Evolutionary conservation across 2,113 vertebrate species (phyloP).

Genomic region (Vidua macroura): DNA sequence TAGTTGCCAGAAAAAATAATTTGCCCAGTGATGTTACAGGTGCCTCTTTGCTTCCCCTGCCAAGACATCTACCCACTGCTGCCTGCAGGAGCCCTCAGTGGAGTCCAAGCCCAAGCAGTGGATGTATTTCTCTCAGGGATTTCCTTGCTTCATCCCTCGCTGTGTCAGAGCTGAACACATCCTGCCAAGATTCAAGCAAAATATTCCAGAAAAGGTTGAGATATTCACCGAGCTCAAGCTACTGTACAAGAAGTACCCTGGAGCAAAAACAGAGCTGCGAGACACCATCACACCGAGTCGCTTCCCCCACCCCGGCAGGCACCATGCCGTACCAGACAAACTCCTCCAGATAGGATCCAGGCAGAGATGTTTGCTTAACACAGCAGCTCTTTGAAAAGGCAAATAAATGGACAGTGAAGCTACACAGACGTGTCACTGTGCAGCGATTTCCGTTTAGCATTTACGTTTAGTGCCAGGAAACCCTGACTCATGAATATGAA

Average conservation of each 20-base stretch:
- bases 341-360: constrained; percentile 54
- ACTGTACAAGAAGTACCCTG: constrained; percentile 54
- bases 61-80: constrained; percentile 43
- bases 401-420: constrained; percentile 63
- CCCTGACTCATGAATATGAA: constrained; percentile 66
- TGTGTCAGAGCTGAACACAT: background rate
- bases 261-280: constrained; percentile 30
- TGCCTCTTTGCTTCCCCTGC: constrained; percentile 10
- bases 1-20: background rate
- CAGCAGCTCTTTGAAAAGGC: constrained; percentile 69
- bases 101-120: background rate
- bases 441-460: constrained; percentile 62
- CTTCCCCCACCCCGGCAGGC: constrained; percentile 16
- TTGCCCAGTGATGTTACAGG: constrained; percentile 36
- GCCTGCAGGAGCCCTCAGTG: background rate
- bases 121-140: background rate
- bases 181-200: constrained; percentile 22
- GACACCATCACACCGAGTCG: background rate
- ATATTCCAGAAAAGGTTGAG: constrained; percentile 41
- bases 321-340: constrained; percentile 41
- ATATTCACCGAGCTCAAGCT: background rate
- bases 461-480: constrained; percentile 56
- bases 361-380: constrained; percentile 64
- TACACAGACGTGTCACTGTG: constrained; percentile 65
- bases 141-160: background rate